Base-by-base conservation (phyloP, 1,140 invertebrate species). In the Drosophila punjabiensis region DNA sequence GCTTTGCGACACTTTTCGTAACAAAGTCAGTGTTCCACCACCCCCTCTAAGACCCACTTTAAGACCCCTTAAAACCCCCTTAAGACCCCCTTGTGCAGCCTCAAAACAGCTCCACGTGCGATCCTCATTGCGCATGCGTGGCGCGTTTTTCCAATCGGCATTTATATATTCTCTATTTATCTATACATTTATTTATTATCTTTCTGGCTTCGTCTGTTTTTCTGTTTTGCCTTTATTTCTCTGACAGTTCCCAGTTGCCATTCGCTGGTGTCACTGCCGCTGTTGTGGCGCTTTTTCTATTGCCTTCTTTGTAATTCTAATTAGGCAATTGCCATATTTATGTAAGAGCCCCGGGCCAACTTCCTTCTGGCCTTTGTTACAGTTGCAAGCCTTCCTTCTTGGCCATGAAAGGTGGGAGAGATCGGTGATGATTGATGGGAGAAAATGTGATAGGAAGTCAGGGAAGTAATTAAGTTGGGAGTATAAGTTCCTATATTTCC, bases 151-250 rank as follows among this genome's bases (percentile, higher is more conserved):
- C 66, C 86, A 86, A 90, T 90, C 82, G 86, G 41, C 87, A 82
- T 86, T 90, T 90, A 90, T 90, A 90, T 90, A 90, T 90, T 89
- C 86, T 75, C 79, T 75, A 90, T 90, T 90, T 90, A 90, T 91
- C 86, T 89, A 90, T 82, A 82, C 78, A 75, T 85, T 89, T 90
- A 89, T 90, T 90, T 90, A 89, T 90, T 90, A 89, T 89, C 86
- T 89, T 76, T 69, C 62, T 61, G 68, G 28, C 47, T 77, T 68
- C 50, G 67, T 64, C 30, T 55, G 70, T 59, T 66, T 69, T 43
- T 62, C 64, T 68, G 47, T 63, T 67, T 79, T 64, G 50, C 47
- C 58, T 52, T 52, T 78, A 24, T 70, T 56, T 63, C 66, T 78
- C 56, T 80, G 83, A 86, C 82, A 85, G 82, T 78, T 63, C 68